Conservation (phyloP, 2,113 vertebrate genomes). For the Chloebia gouldiae region DNA sequence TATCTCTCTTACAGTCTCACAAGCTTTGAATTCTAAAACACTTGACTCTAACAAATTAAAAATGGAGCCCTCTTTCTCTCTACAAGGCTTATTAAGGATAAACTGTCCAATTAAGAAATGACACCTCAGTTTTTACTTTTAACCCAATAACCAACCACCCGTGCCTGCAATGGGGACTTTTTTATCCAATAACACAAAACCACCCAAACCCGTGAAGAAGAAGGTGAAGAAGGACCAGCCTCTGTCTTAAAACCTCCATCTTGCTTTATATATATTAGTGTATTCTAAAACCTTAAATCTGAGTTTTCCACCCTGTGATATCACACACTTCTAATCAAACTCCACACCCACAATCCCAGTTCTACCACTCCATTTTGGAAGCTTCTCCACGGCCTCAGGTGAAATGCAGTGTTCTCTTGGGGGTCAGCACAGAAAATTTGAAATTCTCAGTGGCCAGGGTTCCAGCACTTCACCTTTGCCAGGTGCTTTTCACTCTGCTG, state of each 20-base stretch:
- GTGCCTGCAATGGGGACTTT: background rate
- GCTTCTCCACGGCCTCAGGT: background rate
- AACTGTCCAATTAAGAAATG: background rate
- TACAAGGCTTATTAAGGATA: background rate
- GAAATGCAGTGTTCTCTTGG: background rate
- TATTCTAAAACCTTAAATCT: background rate
- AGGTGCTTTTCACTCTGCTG: fast-evolving
- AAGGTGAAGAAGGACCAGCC: too few relatives aligned
- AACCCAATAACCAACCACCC: background rate
- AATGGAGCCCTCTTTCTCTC: background rate
- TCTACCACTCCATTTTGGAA: background rate
- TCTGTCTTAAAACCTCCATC: background rate
- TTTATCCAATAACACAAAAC: background rate
- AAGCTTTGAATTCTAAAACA: background rate
- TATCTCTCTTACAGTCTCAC: background rate
- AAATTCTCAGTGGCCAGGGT: background rate
- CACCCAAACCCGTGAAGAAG: background rate
- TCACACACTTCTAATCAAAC: background rate
- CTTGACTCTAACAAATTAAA: background rate
- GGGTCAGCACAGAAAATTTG: background rate
- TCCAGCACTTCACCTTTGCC: background rate
- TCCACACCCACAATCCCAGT: background rate
- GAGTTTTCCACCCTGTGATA: background rate
- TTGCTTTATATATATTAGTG: background rate
- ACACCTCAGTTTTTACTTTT: background rate